Base-by-base conservation (phyloP, 2,797 vertebrate species). In the Darevskia nairensis region DNA sequence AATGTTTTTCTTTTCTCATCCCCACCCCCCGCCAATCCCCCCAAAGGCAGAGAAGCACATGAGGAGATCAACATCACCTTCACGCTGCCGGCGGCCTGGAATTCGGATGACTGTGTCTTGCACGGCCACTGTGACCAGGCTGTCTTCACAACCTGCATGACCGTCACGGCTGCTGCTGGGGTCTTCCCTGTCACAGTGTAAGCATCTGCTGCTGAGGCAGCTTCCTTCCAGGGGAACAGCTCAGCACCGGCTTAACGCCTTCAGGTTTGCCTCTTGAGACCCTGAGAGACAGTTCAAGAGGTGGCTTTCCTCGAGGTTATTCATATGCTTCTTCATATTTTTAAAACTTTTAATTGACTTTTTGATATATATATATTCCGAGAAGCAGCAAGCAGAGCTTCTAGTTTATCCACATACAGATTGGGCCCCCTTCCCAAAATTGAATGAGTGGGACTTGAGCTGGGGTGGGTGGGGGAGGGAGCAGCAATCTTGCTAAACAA, bases 61-160 rank as follows among this genome's bases (percentile, higher is more conserved):
- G 98, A 99, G 95, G 99, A 99, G 89, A 98, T 99, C 92, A 99
- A 99, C 94, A 98, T 99, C 91, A 99, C 98, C 0, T 99, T 99
- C 94, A 99, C 98, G 3, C 95, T 99, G 94, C 99, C 99, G 0
- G 95, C 98, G 7, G 98, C 98, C 91, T 99, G 99, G 99, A 99
- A 97, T 91, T 98, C 98, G 0, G 99, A 99, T 0, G 99, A 99
- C 90, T 99, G 99, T 0, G 97, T 99, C 9, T 97, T 99, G 87
- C 99, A 99, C 0, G 97, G 98, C 59, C 99, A 98, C 95, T 99
- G 99, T 80, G 98, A 99, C 96, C 99, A 99, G 97, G 98, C 98
- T 90, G 98, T 99, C 94, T 99, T 99, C 96, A 98, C 97, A 88
- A 97, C 98, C 84, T 99, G 99, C 94, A 98, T 99, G 98, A 99